A percentile compares a stretch with the other conserved stretches of the same genome.
Evolutionary conservation across 2,797 vertebrate species (phyloP).

Genomic region (Sparidentex hasta): DNA sequence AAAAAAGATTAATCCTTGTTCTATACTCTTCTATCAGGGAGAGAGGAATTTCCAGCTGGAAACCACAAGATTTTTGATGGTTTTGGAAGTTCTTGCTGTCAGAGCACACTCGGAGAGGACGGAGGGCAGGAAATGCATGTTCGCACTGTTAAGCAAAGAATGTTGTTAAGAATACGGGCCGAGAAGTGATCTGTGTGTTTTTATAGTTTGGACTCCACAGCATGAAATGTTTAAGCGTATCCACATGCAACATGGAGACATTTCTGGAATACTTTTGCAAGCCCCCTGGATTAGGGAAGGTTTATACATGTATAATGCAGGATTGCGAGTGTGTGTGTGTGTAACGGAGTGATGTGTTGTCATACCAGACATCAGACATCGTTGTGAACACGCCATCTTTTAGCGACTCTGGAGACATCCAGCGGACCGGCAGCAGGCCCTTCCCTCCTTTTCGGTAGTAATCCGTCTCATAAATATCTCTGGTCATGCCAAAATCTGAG

Average conservation of each 20-base stretch:
- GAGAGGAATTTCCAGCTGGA: conserved; percentile 48
- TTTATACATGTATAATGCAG: conserved; percentile 41
- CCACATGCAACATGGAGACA: conserved; percentile 47
- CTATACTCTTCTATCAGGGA: conserved; percentile 15
- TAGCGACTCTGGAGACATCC: conserved; percentile 99
- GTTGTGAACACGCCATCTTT: conserved; percentile 99
- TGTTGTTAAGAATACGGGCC: conserved; percentile 32
- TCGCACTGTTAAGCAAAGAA: conserved; percentile 45
- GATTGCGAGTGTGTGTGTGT: conserved; percentile 24
- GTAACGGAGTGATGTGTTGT: conserved; percentile 38
- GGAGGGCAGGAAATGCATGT: conserved; percentile 47
- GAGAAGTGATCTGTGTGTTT: conserved; percentile 42
- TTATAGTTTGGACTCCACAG: conserved; percentile 42
- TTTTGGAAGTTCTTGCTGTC: conserved; percentile 46
- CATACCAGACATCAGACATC: conserved; percentile 98
- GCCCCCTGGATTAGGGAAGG: conserved; percentile 49
- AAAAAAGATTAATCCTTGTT: conserved; percentile 16
- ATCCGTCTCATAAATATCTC: conserved; percentile 99
- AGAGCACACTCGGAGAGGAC: not conserved
- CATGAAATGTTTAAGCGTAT: conserved; percentile 34
- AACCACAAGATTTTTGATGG: conserved; percentile 43
- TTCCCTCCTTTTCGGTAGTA: conserved; percentile 99
- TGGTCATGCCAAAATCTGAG: conserved; percentile 98
- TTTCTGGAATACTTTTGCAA: conserved; percentile 42
- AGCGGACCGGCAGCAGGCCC: conserved; percentile 97